Conservation (phyloP, 23 tunicate species). For the Halocynthia roretzi region DNA sequence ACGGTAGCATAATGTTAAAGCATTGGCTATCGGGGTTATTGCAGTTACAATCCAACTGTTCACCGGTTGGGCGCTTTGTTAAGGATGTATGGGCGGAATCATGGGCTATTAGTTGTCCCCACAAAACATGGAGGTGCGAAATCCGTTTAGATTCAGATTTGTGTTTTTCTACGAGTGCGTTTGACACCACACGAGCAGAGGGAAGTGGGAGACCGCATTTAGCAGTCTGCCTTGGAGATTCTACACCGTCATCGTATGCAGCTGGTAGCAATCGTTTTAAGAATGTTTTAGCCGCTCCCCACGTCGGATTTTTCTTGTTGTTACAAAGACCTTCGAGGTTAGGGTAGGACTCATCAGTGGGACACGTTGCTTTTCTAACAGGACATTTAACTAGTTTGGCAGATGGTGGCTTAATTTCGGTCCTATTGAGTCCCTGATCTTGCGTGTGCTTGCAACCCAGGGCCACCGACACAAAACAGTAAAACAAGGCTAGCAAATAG, state of each 20-base stretch:
- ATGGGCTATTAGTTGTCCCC: constrained; percentile 79
- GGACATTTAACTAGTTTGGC: background rate
- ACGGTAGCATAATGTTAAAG: constrained; percentile 67
- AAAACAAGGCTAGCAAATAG: too few species aligned
- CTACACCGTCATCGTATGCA: constrained; percentile 58
- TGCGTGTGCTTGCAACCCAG: too few species aligned
- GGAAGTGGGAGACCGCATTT: constrained; percentile 31
- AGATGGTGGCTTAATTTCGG: too few species aligned
- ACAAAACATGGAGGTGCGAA: constrained; percentile 56
- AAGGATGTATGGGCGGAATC: constrained; percentile 64
- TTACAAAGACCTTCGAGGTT: constrained; percentile 69
- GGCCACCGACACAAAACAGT: too few species aligned
- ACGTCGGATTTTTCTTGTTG: constrained; percentile 58
- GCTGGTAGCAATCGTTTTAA: constrained; percentile 55
- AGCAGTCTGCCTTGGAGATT: constrained; percentile 23
- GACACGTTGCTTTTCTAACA: background rate
- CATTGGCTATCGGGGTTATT: constrained; percentile 47
- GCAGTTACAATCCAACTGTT: constrained; percentile 53
- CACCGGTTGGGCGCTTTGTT: constrained; percentile 26
- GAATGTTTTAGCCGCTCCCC: constrained; percentile 42
- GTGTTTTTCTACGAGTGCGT: constrained; percentile 25
- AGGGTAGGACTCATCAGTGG: background rate
- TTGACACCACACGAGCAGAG: constrained; percentile 51
- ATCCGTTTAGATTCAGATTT: constrained; percentile 6
- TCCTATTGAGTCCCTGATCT: too few species aligned